Conservation (phyloP, 2,113 vertebrate species). For the Bufo bufo region DNA sequence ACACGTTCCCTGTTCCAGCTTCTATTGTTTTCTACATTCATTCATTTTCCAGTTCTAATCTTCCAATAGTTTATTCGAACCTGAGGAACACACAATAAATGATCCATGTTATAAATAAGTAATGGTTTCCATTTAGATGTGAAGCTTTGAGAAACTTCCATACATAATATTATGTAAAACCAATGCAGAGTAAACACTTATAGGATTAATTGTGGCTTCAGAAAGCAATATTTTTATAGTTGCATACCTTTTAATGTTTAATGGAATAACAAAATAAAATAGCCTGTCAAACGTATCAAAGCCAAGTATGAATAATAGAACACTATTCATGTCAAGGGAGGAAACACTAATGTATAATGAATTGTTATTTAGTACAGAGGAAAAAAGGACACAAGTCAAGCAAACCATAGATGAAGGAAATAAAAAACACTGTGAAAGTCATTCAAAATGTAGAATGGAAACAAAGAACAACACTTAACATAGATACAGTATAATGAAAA, state of each 20-base stretch:
- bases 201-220: neutral
- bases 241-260: constrained; percentile 14
- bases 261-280: constrained; percentile 20
- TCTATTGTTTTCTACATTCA: too few species aligned
- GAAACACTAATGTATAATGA: constrained; percentile 29
- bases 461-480: neutral
- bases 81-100: neutral
- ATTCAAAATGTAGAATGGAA: neutral
- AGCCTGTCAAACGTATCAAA: constrained; percentile 26
- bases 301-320: constrained; percentile 32
- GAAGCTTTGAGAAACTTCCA: neutral
- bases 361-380: neutral
- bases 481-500: neutral
- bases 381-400: constrained; percentile 7
- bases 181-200: neutral
- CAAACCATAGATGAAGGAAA: neutral
- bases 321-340: constrained; percentile 13
- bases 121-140: neutral
- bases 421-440: neutral
- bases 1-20: too few species aligned
- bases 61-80: neutral
- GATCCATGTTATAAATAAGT: neutral
- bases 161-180: neutral
- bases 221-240: neutral
- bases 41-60: neutral